Conservation (phyloP, 2,888 invertebrate species). For the Pheosia tremula region DNA sequence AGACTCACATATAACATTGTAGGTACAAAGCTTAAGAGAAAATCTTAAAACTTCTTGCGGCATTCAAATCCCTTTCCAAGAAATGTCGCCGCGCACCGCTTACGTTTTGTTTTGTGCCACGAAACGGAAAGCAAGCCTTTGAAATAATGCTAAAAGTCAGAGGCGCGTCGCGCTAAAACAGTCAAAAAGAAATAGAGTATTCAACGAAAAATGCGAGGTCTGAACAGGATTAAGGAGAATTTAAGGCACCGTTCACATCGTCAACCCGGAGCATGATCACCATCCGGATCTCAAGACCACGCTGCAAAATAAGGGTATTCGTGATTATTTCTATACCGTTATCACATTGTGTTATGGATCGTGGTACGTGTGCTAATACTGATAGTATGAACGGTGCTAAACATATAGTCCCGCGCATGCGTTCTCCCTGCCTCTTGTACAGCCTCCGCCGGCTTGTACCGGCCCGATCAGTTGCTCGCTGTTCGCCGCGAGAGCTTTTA, state of each 20-base stretch:
- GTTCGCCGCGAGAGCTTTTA: slow-evolving; percentile 35
- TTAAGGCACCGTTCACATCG: too few species aligned
- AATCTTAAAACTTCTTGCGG: background rate
- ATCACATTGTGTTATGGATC: too few species aligned
- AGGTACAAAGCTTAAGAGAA: too few species aligned
- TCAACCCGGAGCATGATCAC: too few species aligned
- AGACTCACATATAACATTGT: background rate
- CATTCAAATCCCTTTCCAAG: slow-evolving; percentile 6
- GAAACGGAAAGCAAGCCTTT: slow-evolving; percentile 21
- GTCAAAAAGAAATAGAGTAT: slow-evolving; percentile 55
- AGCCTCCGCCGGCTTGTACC: slow-evolving; percentile 38
- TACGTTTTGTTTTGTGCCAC: slow-evolving; percentile 25
- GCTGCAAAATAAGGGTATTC: too few species aligned
- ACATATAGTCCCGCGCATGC: slow-evolving; percentile 51
- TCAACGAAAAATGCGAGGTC: slow-evolving; percentile 44
- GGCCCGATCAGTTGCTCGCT: slow-evolving; percentile 48
- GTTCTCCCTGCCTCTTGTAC: slow-evolving; percentile 36
- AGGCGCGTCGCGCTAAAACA: slow-evolving; percentile 47
- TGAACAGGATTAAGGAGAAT: slow-evolving; percentile 16
- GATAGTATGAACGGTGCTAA: background rate
- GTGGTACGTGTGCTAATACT: too few species aligned
- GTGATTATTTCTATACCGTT: too few species aligned
- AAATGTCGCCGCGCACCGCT: slow-evolving; percentile 13
- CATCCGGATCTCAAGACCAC: too few species aligned
- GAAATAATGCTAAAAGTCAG: slow-evolving; percentile 51